Conservation (phyloP, 1,140 invertebrate genomes). For the Diorhabda sublineata region DNA sequence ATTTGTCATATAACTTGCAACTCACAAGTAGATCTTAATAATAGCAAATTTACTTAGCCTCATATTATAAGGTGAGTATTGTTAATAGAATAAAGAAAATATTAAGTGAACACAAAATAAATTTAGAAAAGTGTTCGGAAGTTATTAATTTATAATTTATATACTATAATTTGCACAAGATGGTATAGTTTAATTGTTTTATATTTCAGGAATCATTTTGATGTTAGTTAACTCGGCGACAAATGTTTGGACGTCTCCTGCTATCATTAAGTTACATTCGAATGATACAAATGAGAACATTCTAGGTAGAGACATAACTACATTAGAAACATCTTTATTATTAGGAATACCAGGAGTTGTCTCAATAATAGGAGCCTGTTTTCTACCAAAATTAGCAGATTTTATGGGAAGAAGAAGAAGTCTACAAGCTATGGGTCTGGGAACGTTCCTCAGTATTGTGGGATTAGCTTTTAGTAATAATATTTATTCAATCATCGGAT, state of each 20-base stretch:
- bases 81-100: too few species aligned
- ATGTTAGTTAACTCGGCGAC: not conserved
- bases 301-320: constrained; percentile 43
- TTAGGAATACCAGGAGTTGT: constrained; percentile 74
- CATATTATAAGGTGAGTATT: too few species aligned
- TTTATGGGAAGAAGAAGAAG: constrained; percentile 46
- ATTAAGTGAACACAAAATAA: too few species aligned
- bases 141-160: not conserved
- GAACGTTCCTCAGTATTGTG: constrained; percentile 45
- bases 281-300: constrained; percentile 28
- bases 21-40: too few species aligned
- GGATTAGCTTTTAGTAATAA: constrained; percentile 45
- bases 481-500: constrained; percentile 40
- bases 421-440: constrained; percentile 44
- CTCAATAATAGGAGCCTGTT: constrained; percentile 51
- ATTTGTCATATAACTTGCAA: too few species aligned
- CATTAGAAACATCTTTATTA: constrained; percentile 69
- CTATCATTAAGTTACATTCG: constrained; percentile 53
- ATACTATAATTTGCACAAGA: not conserved
- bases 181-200: not conserved
- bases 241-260: constrained; percentile 64
- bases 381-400: constrained; percentile 36
- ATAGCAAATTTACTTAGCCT: too few species aligned
- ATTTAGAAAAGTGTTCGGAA: not conserved
- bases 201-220: not conserved